phyloP scores from a whole-genome alignment of 1,140 invertebrate species.

The Aleiodes sp. region DNA sequence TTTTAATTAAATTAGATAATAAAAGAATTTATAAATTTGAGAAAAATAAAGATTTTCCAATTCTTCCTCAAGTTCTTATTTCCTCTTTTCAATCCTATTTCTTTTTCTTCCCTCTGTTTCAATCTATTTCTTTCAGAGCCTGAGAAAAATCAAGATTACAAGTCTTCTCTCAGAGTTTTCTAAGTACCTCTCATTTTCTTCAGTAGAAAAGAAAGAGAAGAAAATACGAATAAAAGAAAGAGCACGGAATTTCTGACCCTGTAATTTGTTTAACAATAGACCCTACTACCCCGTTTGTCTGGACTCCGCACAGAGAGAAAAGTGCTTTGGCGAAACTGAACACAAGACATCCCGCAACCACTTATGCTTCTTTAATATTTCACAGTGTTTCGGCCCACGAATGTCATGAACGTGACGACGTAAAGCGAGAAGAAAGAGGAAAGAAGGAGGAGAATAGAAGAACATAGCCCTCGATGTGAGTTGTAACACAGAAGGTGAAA shows the following conservation, averaged over 20 bases:
- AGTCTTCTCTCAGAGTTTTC: too few relatives aligned
- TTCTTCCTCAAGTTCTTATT: too few relatives aligned
- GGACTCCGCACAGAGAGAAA: too few relatives aligned
- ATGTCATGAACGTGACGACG: not conserved
- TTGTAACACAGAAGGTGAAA: not conserved
- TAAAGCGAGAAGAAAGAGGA: not conserved
- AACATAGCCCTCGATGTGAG: too few relatives aligned
- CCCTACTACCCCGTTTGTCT: not conserved
- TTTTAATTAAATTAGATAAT: too few relatives aligned
- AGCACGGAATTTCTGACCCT: not conserved
- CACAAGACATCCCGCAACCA: too few relatives aligned
- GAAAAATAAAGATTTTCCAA: too few relatives aligned
- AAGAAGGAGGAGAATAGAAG: not conserved
- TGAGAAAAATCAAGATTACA: too few relatives aligned
- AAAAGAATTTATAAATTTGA: too few relatives aligned
- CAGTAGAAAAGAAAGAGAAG: not conserved
- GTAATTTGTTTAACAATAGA: slow-evolving; percentile 2
- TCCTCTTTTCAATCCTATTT: too few relatives aligned
- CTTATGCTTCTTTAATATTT: slow-evolving; percentile 30
- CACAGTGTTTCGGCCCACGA: slow-evolving; percentile 36
- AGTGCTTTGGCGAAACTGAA: not conserved
- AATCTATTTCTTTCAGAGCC: too few relatives aligned
- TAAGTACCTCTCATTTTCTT: not conserved
- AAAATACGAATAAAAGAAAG: not conserved
- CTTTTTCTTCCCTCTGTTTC: too few relatives aligned